These are phyloP conservation scores for Drosophila ambigua DNA, from an alignment of 1,140 invertebrate species.

Conservation along the genomic window DNA sequence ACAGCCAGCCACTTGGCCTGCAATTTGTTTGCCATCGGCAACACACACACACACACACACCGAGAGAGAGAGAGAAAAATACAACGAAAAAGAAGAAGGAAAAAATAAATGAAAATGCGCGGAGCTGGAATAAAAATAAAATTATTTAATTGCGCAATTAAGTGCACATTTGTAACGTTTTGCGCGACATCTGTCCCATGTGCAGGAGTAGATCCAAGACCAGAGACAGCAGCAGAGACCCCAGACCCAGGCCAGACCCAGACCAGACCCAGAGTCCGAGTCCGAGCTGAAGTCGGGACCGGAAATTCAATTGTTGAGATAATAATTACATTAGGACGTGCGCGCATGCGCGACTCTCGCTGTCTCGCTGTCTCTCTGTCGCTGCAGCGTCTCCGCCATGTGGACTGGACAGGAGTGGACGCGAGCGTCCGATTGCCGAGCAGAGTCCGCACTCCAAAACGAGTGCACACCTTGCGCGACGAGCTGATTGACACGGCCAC, in stretches of 20 bases:
- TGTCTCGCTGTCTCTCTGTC: slow-evolving; percentile 22
- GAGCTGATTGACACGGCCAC: slow-evolving; percentile 81
- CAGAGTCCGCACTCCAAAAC: slow-evolving; percentile 25
- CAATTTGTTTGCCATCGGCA: slow-evolving; percentile 71
- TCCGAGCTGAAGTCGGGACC: slow-evolving; percentile 50
- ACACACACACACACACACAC: background rate
- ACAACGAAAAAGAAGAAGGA: background rate
- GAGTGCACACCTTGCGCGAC: slow-evolving; percentile 78
- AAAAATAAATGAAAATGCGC: slow-evolving; percentile 46
- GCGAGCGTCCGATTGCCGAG: slow-evolving; percentile 18
- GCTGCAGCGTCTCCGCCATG: slow-evolving; percentile 26
- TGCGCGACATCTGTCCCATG: slow-evolving; percentile 82
- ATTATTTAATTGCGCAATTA: slow-evolving; percentile 84
- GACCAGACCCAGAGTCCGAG: slow-evolving; percentile 21
- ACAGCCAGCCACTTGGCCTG: slow-evolving; percentile 46
- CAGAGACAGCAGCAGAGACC: slow-evolving; percentile 7
- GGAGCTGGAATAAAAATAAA: slow-evolving; percentile 62
- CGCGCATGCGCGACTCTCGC: slow-evolving; percentile 75
- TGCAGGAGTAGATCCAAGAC: slow-evolving; percentile 36
- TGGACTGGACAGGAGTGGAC: slow-evolving; percentile 36
- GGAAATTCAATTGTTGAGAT: slow-evolving; percentile 84
- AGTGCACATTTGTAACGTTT: slow-evolving; percentile 83
- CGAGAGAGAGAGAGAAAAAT: slow-evolving; percentile 8
- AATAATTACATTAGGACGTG: slow-evolving; percentile 84
- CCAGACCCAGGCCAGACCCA: too few species aligned